Percentiles rank a stretch among this genome's conserved stretches.
phyloP scores from a whole-genome alignment of 2,888 invertebrate species.

The Zygaena filipendulae region DNA sequence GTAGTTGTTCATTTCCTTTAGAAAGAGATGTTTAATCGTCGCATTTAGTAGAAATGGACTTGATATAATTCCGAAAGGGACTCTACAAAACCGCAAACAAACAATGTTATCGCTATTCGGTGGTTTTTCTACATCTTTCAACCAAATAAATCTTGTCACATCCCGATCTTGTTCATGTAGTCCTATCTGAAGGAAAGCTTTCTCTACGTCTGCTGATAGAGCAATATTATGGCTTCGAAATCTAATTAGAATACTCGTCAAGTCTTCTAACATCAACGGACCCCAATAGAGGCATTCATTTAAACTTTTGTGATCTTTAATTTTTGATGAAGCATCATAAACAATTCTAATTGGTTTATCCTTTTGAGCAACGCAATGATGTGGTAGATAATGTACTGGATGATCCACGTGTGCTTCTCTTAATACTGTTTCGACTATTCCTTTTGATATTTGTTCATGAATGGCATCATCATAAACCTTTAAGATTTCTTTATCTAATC shows the following conservation, averaged over 20 bases:
- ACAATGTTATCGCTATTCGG: constrained; percentile 8
- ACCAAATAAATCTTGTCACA: constrained; percentile 19
- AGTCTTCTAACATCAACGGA: constrained; percentile 18
- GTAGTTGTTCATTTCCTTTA: too few species aligned
- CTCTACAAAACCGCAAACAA: constrained; percentile 13
- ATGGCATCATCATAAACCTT: constrained; percentile 5
- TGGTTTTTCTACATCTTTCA: constrained; percentile 9
- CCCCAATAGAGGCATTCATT: constrained; percentile 20
- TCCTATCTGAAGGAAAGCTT: constrained; percentile 19
- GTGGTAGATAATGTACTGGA: too few species aligned
- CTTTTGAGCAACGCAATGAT: too few species aligned
- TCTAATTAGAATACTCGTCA: constrained; percentile 16
- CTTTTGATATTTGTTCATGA: constrained; percentile 8
- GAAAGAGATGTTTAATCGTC: constrained; percentile 12
- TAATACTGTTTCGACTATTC: constrained; percentile 7
- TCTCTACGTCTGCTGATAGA: constrained; percentile 19
- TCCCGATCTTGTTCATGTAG: constrained; percentile 16
- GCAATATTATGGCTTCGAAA: constrained; percentile 17
- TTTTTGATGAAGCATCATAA: constrained; percentile 19
- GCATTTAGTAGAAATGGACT: constrained; percentile 17
- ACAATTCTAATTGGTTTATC: constrained; percentile 15
- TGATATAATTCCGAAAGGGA: too few species aligned
- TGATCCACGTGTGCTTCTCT: too few species aligned
- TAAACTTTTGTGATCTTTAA: constrained; percentile 13
- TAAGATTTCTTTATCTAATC: too few species aligned